phyloP scores from a whole-genome alignment of 2,888 invertebrate genomes.

The Cheilosia variabilis region DNA sequence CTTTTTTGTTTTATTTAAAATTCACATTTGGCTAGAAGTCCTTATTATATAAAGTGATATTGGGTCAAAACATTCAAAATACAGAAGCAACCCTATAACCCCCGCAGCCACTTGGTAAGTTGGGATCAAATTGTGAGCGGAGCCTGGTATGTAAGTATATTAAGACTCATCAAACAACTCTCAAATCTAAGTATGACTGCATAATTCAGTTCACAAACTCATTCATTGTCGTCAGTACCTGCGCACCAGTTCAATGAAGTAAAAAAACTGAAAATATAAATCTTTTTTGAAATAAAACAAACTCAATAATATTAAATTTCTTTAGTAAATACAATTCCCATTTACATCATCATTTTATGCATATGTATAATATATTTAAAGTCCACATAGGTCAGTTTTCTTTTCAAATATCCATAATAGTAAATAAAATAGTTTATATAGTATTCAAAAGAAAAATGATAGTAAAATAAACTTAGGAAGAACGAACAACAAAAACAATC shows the following conservation, averaged over 20 bases:
- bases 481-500: constrained; percentile 16
- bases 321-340: constrained; percentile 74
- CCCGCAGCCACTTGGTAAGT: too few relatives aligned
- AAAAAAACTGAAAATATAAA: constrained; percentile 36
- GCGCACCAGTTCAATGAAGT: background rate
- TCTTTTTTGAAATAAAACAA: constrained; percentile 60
- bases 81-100: too few relatives aligned
- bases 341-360: constrained; percentile 69
- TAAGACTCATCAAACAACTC: background rate
- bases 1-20: too few relatives aligned
- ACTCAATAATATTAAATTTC: constrained; percentile 69
- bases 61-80: too few relatives aligned
- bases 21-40: too few relatives aligned
- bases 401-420: constrained; percentile 41
- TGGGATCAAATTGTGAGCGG: too few relatives aligned
- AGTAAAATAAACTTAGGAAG: constrained; percentile 41
- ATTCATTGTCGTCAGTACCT: background rate
- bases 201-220: background rate
- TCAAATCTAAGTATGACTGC: background rate
- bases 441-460: constrained; percentile 27
- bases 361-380: constrained; percentile 24
- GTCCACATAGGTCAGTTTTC: constrained; percentile 43
- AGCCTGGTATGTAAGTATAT: too few relatives aligned
- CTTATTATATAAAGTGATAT: too few relatives aligned
- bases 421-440: constrained; percentile 40